Conservation (phyloP, 53 echinoderm and acorn worm species). For the Holothuria leucospilota region DNA sequence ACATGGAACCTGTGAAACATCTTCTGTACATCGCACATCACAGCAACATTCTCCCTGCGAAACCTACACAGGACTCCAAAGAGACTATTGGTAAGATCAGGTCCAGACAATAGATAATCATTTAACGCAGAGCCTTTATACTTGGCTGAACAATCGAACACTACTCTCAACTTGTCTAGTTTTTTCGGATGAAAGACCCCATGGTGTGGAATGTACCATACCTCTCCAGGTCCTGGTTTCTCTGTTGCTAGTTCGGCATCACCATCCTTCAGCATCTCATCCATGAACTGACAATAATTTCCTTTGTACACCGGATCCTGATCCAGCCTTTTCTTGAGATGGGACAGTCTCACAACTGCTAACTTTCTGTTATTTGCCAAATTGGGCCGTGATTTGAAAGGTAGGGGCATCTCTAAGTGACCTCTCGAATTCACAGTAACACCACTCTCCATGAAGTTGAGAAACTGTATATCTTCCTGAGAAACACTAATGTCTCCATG, state of each 20-base stretch:
- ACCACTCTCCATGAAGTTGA: too few relatives aligned
- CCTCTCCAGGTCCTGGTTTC: neutral
- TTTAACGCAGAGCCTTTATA: neutral
- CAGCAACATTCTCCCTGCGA: constrained; percentile 49
- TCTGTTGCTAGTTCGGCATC: too few relatives aligned
- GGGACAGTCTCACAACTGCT: too few relatives aligned
- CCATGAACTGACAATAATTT: neutral
- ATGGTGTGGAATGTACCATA: neutral
- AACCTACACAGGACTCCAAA: constrained; percentile 60
- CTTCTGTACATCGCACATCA: constrained; percentile 62
- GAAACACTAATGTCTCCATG: constrained; percentile 32
- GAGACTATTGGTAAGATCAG: constrained; percentile 64
- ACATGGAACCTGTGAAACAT: too few relatives aligned
- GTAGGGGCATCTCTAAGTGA: constrained; percentile 62
- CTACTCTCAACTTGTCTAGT: neutral
- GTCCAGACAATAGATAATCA: constrained; percentile 59
- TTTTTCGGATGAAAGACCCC: neutral
- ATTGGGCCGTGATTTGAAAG: too few relatives aligned
- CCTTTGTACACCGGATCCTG: neutral
- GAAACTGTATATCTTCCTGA: too few relatives aligned
- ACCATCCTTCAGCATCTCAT: neutral
- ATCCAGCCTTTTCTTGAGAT: too few relatives aligned
- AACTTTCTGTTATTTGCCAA: too few relatives aligned
- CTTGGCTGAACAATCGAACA: too few relatives aligned
- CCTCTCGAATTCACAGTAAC: constrained; percentile 47